Base-by-base conservation (phyloP, 2,113 vertebrate species). In the Xiphophorus maculatus region DNA sequence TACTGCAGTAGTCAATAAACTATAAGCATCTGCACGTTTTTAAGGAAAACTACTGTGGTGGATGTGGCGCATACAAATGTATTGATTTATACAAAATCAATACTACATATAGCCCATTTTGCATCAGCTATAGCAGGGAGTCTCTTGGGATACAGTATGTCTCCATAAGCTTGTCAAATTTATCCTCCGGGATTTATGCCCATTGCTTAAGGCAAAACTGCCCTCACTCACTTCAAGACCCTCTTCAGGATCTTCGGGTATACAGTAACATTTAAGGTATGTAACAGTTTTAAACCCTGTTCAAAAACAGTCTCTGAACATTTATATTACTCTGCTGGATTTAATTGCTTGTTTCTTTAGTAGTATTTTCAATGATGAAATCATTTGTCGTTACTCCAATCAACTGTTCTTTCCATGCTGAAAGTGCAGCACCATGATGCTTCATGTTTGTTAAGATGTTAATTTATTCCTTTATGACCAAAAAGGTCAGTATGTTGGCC, bases 71-170 rank as follows among this genome's bases (percentile, higher is more conserved):
- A 64, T 22, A 27, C 12, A 28, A 28, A 66, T 42, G 35, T 37
- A 66, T 66, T 66, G 25, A 40, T 22, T 40, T 14, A 12, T 5
- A 42, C 37, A 42, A 66, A 66, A 33, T 42, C 65, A 66, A 42
- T 66, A 66, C 5, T n/a, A 42, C 14, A 66, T 66, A n/a, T 8
- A 66, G 64, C 64, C 25, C 12, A n/a, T 66, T 66, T 42, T 66
- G 12, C 65, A 66, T 66, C 32, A 66, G 40, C 14, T 66, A 42
- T 27, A 66, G 65, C 65, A 42, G 65, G 8, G n/a, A n/a, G n/a
- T 66, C 65, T 42, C 65, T 42, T n/a, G 65, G 37, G 65, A 27
- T 42, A 40, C 25, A 66, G 37, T 22, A 33, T 66, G 65, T 66
- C 37, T 42, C 12, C 35, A 28, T 25, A 63, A 42, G 65, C 37